Conservation (phyloP, 2,113 vertebrate genomes). For the Ariopsis seemanni region DNA sequence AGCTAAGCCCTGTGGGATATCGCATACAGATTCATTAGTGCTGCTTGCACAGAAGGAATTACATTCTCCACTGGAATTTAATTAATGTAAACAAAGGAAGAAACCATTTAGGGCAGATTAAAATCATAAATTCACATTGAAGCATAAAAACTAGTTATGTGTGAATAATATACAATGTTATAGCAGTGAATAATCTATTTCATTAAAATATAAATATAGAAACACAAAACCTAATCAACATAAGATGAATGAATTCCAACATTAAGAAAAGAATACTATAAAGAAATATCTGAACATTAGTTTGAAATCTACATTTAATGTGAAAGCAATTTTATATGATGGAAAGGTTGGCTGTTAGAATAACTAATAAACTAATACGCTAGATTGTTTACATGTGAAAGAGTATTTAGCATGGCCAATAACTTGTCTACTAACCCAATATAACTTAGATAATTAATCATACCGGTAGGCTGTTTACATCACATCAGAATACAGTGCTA, state of each 20-base stretch:
- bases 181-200: conserved; percentile 5
- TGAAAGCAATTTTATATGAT: not conserved
- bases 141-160: not conserved
- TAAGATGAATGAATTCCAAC: not conserved
- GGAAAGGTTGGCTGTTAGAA: not conserved
- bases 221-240: not conserved
- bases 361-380: not conserved
- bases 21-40: conserved; percentile 14
- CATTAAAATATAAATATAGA: not conserved
- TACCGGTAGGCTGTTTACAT: not conserved
- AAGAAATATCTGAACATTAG: not conserved
- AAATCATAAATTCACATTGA: conserved; percentile 3
- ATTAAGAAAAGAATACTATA: not conserved
- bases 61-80: conserved; percentile 9
- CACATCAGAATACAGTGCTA: not conserved
- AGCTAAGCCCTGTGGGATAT: conserved; percentile 18
- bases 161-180: not conserved
- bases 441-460: not conserved
- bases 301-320: not conserved
- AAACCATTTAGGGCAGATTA: not conserved
- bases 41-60: conserved; percentile 3
- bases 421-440: not conserved
- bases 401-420: not conserved
- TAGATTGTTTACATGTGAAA: not conserved
- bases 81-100: conserved; percentile 5